These are phyloP conservation scores for Vollenhovia emeryi DNA, from an alignment of 1,140 invertebrate species.

Conservation along the genomic window DNA sequence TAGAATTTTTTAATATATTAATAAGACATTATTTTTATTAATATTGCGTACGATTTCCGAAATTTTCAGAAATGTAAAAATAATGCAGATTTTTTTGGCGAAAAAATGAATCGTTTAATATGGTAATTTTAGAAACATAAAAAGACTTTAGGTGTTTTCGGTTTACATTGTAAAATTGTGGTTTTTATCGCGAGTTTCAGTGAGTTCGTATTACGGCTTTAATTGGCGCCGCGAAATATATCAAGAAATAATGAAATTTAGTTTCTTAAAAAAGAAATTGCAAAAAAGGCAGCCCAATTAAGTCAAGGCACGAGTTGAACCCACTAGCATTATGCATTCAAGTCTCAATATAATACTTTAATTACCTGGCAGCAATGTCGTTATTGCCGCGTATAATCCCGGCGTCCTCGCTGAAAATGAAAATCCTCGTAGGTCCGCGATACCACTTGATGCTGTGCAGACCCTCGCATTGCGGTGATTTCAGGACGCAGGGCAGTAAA, in stretches of 20 bases:
- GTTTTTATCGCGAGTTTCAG: neutral
- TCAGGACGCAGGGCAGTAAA: slow-evolving; percentile 90
- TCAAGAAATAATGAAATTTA: neutral
- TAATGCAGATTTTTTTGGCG: neutral
- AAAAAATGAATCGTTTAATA: neutral
- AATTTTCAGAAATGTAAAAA: neutral
- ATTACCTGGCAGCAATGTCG: slow-evolving; percentile 91
- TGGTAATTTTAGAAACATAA: neutral
- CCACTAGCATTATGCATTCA: slow-evolving; percentile 20
- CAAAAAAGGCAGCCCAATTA: slow-evolving; percentile 9
- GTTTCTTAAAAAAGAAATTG: neutral
- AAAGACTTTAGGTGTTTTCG: neutral
- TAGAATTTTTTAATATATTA: neutral
- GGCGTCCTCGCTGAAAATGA: slow-evolving; percentile 92
- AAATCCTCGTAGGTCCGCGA: slow-evolving; percentile 91
- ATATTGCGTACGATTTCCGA: neutral
- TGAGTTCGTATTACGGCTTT: neutral
- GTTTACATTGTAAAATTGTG: neutral
- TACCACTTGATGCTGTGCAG: slow-evolving; percentile 97
- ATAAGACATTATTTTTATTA: neutral
- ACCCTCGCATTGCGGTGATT: slow-evolving; percentile 91
- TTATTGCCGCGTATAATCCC: slow-evolving; percentile 90
- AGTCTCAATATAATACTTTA: slow-evolving; percentile 34
- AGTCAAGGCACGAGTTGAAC: neutral
- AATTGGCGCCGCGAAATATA: neutral